These are phyloP conservation scores for Ceratotherium simum DNA, from an alignment of 2,113 vertebrate species.

Conservation along the genomic window DNA sequence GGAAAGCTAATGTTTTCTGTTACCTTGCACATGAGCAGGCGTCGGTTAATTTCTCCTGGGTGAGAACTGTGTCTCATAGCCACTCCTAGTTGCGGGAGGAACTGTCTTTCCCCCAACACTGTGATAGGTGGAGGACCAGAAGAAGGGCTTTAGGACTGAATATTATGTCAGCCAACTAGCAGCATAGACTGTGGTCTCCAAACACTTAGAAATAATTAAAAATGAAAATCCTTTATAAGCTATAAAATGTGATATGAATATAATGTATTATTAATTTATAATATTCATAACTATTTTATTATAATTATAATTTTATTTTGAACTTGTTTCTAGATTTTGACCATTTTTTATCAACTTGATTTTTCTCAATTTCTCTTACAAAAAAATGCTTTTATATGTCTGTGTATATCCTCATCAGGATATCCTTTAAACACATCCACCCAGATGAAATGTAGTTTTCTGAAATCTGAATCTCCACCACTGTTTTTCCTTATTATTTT, in stretches of 20 bases:
- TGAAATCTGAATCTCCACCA: not conserved
- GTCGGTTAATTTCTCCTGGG: not conserved
- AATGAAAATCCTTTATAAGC: not conserved
- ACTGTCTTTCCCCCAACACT: not conserved
- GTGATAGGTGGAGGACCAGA: not conserved
- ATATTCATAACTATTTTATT: not conserved
- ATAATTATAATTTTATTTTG: not conserved
- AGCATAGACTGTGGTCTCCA: not conserved
- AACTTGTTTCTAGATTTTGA: not conserved
- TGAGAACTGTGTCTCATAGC: not conserved
- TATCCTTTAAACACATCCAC: not conserved
- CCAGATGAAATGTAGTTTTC: not conserved
- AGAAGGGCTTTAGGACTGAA: not conserved
- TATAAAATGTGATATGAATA: not conserved
- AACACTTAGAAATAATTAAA: not conserved
- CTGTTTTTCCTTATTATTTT: not conserved
- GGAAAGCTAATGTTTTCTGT: not conserved
- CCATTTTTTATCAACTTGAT: not conserved
- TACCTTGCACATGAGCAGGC: fast-evolving
- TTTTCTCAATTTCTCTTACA: not conserved
- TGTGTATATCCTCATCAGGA: not conserved
- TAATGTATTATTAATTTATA: not conserved
- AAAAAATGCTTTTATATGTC: not conserved
- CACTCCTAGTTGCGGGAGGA: not conserved
- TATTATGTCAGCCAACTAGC: not conserved